Evolutionary conservation across 2,113 vertebrate species (phyloP).

Genomic region (Columba livia): DNA sequence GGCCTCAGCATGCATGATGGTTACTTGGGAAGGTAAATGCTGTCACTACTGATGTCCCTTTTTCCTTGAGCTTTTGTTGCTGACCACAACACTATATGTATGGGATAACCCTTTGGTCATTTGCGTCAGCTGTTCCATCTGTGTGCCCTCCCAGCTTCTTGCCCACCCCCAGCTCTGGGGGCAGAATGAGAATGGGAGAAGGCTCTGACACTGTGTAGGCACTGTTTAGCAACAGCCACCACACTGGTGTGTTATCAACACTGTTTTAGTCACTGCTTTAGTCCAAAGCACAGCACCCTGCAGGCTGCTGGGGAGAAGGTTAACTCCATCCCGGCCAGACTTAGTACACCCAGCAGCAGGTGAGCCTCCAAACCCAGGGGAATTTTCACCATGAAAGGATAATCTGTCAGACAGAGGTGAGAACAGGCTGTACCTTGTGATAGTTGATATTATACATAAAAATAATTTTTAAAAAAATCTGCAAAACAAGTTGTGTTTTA

Average conservation of each 20-base stretch:
- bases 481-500: neutral
- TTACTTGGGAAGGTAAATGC: neutral
- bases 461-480: neutral
- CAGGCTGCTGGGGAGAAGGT: neutral
- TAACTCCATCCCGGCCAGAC: neutral
- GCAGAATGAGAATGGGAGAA: neutral
- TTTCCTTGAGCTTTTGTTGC: neutral
- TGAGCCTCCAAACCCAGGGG: neutral
- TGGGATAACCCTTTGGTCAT: neutral
- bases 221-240: neutral
- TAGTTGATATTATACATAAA: neutral
- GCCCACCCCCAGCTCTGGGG: neutral
- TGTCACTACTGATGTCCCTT: neutral
- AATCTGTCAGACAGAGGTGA: neutral
- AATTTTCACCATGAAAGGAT: neutral
- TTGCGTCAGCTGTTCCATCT: neutral
- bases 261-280: neutral
- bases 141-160: neutral
- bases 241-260: neutral
- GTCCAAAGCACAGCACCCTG: neutral
- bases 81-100: accelerated
- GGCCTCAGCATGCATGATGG: neutral
- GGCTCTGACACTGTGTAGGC: neutral
- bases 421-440: neutral
- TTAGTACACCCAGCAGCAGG: neutral